These are phyloP conservation scores for Druceiella hillmani DNA, from an alignment of 2,888 invertebrate species.

Conservation along the genomic window DNA sequence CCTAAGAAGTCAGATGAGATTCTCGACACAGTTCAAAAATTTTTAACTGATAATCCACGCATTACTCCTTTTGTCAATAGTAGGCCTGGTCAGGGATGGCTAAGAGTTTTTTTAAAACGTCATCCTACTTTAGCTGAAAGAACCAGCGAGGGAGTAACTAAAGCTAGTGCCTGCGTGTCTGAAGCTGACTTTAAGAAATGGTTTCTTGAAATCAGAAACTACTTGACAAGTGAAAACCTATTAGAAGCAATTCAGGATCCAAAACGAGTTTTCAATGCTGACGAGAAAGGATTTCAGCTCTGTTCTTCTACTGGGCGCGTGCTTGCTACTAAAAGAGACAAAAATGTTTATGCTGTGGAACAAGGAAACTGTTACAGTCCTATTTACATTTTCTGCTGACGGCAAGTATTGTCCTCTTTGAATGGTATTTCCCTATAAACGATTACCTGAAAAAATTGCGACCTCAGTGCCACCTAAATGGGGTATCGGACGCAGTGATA, in stretches of 20 bases:
- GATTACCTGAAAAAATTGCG: too few relatives aligned
- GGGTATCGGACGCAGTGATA: too few relatives aligned
- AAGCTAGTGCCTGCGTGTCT: constrained; percentile 27
- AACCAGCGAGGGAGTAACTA: constrained; percentile 25
- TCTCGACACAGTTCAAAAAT: constrained; percentile 17
- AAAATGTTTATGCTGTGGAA: constrained; percentile 15
- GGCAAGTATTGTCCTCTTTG: too few relatives aligned
- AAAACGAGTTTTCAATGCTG: constrained; percentile 25
- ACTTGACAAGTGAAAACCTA: too few relatives aligned
- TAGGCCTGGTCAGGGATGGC: constrained; percentile 19
- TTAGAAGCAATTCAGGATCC: constrained; percentile 22
- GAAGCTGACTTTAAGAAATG: constrained; percentile 27
- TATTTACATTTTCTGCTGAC: constrained; percentile 19
- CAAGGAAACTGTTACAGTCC: constrained; percentile 11
- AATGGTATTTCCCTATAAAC: too few relatives aligned
- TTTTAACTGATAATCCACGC: constrained; percentile 16
- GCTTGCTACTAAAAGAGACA: constrained; percentile 19
- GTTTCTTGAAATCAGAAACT: constrained; percentile 26
- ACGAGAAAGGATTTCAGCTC: constrained; percentile 27
- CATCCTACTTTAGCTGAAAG: constrained; percentile 23
- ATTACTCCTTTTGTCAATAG: constrained; percentile 16
- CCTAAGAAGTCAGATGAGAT: constrained; percentile 12
- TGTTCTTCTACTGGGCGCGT: constrained; percentile 23
- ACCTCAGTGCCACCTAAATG: too few relatives aligned
- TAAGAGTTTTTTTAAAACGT: constrained; percentile 25